Evolutionary conservation across 2,797 vertebrate species (phyloP).

Genomic region (Denticeps clupeoides): DNA sequence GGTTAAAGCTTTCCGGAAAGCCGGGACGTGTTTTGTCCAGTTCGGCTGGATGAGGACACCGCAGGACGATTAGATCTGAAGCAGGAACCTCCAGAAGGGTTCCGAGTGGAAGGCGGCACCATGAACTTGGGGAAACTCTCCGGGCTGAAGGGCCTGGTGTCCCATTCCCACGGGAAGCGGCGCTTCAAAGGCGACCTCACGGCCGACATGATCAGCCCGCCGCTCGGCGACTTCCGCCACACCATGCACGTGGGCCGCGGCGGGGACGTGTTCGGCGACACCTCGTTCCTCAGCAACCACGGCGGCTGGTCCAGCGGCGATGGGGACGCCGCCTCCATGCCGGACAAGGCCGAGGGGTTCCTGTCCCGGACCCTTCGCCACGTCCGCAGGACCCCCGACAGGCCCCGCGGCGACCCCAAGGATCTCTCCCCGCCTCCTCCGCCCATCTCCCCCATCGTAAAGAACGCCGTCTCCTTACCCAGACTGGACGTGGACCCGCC

Average conservation of each 20-base stretch:
- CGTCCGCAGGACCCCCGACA: slow-evolving; percentile 63
- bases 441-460: slow-evolving; percentile 82
- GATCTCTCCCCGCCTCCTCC: slow-evolving; percentile 66
- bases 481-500: slow-evolving; percentile 69
- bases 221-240: slow-evolving; percentile 89
- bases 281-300: slow-evolving; percentile 92
- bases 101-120: background rate
- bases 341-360: slow-evolving; percentile 63
- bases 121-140: slow-evolving; percentile 95
- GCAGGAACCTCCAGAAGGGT: too few relatives aligned
- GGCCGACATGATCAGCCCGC: slow-evolving; percentile 91
- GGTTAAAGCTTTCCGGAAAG: too few relatives aligned
- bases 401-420: slow-evolving; percentile 40
- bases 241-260: slow-evolving; percentile 96
- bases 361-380: slow-evolving; percentile 79
- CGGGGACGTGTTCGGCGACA: slow-evolving; percentile 91
- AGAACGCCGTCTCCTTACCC: slow-evolving; percentile 86
- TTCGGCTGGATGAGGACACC: too few relatives aligned
- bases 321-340: slow-evolving; percentile 35
- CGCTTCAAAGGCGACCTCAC: slow-evolving; percentile 74
- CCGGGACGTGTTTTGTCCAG: too few relatives aligned
- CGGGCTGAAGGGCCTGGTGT: slow-evolving; percentile 76
- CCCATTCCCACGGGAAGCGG: slow-evolving; percentile 76
- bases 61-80: too few relatives aligned
- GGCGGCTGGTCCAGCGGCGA: slow-evolving; percentile 52